These are phyloP conservation scores for Aromia moschata DNA, from an alignment of 2,888 invertebrate genomes.

Conservation along the genomic window DNA sequence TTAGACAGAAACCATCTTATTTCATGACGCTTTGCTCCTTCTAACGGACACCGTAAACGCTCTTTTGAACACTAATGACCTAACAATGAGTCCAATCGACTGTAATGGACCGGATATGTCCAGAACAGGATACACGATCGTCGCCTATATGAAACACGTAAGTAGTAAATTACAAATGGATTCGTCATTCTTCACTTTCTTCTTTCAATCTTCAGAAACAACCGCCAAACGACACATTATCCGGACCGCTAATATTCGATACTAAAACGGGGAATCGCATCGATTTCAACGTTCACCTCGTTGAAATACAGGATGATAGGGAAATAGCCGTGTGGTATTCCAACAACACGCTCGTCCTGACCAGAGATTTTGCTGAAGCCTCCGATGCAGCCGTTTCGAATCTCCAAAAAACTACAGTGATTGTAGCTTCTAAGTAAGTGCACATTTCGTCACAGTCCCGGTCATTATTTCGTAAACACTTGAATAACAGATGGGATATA, in stretches of 20 bases:
- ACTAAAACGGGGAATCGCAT: slow-evolving; percentile 69
- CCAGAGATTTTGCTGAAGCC: slow-evolving; percentile 52
- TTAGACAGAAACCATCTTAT: slow-evolving; percentile 72
- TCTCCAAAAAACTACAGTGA: slow-evolving; percentile 63
- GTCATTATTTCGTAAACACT: too few relatives aligned
- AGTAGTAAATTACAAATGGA: neutral
- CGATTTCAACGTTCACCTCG: slow-evolving; percentile 70
- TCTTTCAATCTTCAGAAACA: slow-evolving; percentile 4
- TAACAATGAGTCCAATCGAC: neutral
- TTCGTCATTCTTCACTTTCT: too few relatives aligned
- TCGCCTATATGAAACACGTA: slow-evolving; percentile 1
- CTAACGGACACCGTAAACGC: slow-evolving; percentile 63
- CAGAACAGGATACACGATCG: neutral
- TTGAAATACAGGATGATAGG: slow-evolving; percentile 69
- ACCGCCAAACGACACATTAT: slow-evolving; percentile 57
- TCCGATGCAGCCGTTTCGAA: slow-evolving; percentile 60
- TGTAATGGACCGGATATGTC: neutral
- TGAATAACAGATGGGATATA: too few relatives aligned
- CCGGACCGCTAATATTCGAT: slow-evolving; percentile 73
- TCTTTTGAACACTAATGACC: neutral
- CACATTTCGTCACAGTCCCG: too few relatives aligned
- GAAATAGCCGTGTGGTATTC: slow-evolving; percentile 65
- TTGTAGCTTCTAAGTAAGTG: slow-evolving; percentile 66
- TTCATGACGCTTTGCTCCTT: slow-evolving; percentile 74
- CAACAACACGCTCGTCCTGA: slow-evolving; percentile 35